Evolutionary conservation across 2,888 invertebrate genomes (phyloP), one percentile per base, ranked within the genome.

Genomic region (Drosophila phalerata): DNA sequence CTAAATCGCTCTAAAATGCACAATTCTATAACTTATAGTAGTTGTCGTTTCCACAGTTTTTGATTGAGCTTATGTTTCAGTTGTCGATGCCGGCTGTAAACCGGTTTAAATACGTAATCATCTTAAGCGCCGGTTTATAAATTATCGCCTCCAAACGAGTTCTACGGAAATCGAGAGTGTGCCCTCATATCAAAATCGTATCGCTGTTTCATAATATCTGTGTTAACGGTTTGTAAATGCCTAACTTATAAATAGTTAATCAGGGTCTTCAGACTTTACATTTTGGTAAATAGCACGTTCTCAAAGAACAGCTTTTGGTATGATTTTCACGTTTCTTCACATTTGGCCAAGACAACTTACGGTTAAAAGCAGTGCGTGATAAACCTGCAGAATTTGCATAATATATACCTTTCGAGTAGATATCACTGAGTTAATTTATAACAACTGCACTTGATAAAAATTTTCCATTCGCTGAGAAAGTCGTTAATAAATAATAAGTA

Each of bases 141-240:
- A 43, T 73, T 32, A 42, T 62, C 40, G 38, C n/a, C 45, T 51
- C 13, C 15, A 73, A 85, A 71, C 69, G 25, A 79, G 80, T 77
- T 82, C 61, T 65, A 60, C 79, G 66, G 73, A 82, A 83, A 85
- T 65, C 74, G 88, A 88, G 68, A 83, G 83, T 85, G 67, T 30
- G 42, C 55, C 55, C 55, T 55, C 32, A 19, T 43, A 56, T 56
- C 22, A 62, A 63, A 60, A 52, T 34, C 30, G 13, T 9, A 48
- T 28, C 9, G 57, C 15, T 30, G 40, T 77, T 75, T 67, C 73
- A 73, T 58, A 77, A 77, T 63, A 67, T 65, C 45, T 65, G 79
- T 72, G 75, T 65, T 71, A 69, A 72, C 62, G 47, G 37, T 64
- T 51, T 66, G 73, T 73, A 77, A 83, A 64, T 53, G 48, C n/a